Evolutionary conservation across 2,888 invertebrate species (phyloP).

Genomic region (Sinodicranocentrus sp.): DNA sequence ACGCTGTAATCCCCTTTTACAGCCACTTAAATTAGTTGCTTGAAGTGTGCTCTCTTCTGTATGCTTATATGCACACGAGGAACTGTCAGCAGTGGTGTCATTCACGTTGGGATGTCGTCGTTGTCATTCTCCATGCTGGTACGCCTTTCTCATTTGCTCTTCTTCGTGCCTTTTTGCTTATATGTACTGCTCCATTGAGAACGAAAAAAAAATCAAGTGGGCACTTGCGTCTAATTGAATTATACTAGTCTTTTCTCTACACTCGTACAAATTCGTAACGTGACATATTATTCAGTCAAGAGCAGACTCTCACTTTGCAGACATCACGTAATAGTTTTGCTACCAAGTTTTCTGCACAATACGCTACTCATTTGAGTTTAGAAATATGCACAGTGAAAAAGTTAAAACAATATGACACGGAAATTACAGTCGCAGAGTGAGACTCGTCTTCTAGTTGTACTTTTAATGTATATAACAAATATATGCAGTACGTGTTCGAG

Average conservation of each 20-base stretch:
- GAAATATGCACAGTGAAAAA: no score
- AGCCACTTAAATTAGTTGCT: slow-evolving; percentile 66
- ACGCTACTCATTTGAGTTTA: no score
- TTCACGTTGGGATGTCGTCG: slow-evolving; percentile 37
- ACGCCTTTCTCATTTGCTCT: slow-evolving; percentile 32
- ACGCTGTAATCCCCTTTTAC: slow-evolving; percentile 69
- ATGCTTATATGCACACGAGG: slow-evolving; percentile 43
- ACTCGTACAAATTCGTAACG: slow-evolving; percentile 33
- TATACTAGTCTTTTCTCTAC: slow-evolving; percentile 27
- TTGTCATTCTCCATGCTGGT: slow-evolving; percentile 24
- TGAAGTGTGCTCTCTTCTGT: slow-evolving; percentile 38
- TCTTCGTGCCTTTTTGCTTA: neutral
- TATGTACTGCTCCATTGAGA: slow-evolving; percentile 12
- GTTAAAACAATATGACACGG: neutral
- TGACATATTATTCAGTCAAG: slow-evolving; percentile 26
- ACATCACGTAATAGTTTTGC: no score
- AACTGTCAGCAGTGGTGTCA: slow-evolving; percentile 65
- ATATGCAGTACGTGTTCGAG: no score
- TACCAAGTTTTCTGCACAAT: no score
- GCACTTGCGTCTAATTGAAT: slow-evolving; percentile 66
- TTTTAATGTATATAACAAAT: no score
- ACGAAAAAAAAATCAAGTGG: slow-evolving; percentile 57
- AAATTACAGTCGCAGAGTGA: neutral
- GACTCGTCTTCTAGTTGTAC: no score
- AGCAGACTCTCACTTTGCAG: slow-evolving; percentile 16